Conservation (phyloP, 92 coral and sea anemone genomes). For the Desmophyllum pertusum region DNA sequence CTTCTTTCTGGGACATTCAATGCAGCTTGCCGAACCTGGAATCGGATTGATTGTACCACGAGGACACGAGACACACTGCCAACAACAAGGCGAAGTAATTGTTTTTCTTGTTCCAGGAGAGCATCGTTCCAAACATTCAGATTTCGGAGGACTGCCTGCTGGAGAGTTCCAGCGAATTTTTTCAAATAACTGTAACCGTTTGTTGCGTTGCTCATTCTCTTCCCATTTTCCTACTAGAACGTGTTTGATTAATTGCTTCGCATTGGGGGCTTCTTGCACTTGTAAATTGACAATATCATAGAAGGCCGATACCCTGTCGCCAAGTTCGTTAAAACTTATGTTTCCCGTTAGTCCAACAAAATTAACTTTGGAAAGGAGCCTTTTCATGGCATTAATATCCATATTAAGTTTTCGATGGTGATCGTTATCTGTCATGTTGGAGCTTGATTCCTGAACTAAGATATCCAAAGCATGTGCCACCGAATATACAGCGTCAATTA, state of each 20-base stretch:
- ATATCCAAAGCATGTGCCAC: slow-evolving; percentile 7
- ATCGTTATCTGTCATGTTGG: neutral
- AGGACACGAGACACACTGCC: slow-evolving; percentile 68
- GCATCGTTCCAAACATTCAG: slow-evolving; percentile 43
- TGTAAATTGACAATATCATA: slow-evolving; percentile 5
- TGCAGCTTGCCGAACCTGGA: slow-evolving; percentile 43
- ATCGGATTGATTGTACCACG: slow-evolving; percentile 36
- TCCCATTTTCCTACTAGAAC: neutral
- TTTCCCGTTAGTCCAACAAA: slow-evolving; percentile 1
- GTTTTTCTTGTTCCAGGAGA: slow-evolving; percentile 61
- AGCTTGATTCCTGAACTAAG: neutral
- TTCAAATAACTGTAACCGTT: neutral
- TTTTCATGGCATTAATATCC: neutral
- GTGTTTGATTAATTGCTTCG: neutral
- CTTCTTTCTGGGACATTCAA: slow-evolving; percentile 51
- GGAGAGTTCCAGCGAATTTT: neutral
- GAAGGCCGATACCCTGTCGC: neutral
- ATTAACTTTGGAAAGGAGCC: neutral
- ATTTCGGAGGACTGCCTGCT: neutral
- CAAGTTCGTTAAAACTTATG: neutral
- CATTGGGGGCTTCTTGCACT: neutral
- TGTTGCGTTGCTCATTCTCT: neutral
- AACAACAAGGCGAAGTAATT: slow-evolving; percentile 58
- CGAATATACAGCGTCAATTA: slow-evolving; percentile 3
- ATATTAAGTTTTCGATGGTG: neutral